Conservation (phyloP, 1,140 invertebrate species). For the Cheumatopsyche charites region DNA sequence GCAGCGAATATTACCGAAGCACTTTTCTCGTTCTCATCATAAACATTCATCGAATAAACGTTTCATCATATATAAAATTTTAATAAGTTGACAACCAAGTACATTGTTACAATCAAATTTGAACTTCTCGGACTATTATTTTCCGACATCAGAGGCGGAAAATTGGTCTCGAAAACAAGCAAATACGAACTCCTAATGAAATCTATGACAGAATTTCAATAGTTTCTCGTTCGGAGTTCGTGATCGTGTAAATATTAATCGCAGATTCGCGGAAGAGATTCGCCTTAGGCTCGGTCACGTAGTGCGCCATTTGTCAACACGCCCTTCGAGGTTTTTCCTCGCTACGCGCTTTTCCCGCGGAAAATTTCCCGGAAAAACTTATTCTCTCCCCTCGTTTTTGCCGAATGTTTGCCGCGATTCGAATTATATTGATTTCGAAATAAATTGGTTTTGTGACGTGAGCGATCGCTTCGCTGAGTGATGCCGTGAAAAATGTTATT, state of each 20-base stretch:
- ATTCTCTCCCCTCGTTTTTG: too few species aligned
- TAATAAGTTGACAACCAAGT: too few species aligned
- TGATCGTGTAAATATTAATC: slow-evolving; percentile 36
- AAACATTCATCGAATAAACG: too few species aligned
- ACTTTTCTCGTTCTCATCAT: too few species aligned
- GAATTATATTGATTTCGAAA: slow-evolving; percentile 42
- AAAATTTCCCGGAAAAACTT: slow-evolving; percentile 1
- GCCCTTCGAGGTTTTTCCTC: neutral
- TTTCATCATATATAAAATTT: too few species aligned
- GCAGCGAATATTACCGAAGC: too few species aligned
- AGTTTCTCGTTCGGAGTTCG: slow-evolving; percentile 15
- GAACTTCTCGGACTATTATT: too few species aligned
- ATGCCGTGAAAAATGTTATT: slow-evolving; percentile 33
- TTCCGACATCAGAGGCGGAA: too few species aligned
- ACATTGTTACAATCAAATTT: too few species aligned
- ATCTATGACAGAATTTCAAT: too few species aligned
- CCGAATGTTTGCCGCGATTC: neutral
- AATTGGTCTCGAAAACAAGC: too few species aligned
- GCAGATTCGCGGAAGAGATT: slow-evolving; percentile 29
- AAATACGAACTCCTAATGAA: too few species aligned
- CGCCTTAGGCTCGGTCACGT: slow-evolving; percentile 22
- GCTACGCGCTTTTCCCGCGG: slow-evolving; percentile 13
- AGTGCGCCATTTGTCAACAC: slow-evolving; percentile 37
- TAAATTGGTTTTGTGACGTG: slow-evolving; percentile 44
- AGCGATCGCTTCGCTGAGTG: slow-evolving; percentile 14